Evolutionary conservation across 2,888 invertebrate genomes (phyloP).

Genomic region (Ichneumon xanthorius): DNA sequence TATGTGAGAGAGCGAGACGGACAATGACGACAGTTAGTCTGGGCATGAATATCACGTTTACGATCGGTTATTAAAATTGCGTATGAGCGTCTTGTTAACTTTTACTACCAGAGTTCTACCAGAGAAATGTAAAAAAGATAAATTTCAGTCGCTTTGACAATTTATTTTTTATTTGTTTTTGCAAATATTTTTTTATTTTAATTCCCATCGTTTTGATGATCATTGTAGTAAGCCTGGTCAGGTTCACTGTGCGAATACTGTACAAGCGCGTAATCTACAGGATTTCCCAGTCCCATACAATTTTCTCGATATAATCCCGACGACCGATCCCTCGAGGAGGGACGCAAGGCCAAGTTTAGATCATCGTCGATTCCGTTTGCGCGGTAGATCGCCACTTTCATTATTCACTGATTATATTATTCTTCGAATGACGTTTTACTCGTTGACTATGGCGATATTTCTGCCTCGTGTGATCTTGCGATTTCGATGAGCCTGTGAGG

Average conservation of each 20-base stretch:
- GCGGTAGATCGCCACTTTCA: constrained; percentile 55
- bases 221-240: neutral
- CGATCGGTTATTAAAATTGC: constrained; percentile 40
- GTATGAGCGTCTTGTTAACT: neutral
- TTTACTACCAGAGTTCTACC: neutral
- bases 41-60: constrained; percentile 31
- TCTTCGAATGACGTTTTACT: constrained; percentile 52
- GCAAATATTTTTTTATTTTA: neutral
- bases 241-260: constrained; percentile 7
- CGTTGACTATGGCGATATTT: constrained; percentile 54
- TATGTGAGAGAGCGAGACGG: constrained; percentile 22
- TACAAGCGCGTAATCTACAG: constrained; percentile 36
- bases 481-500: constrained; percentile 14
- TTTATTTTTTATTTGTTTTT: too few species aligned
- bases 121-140: too few species aligned
- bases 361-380: constrained; percentile 77
- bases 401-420: constrained; percentile 65
- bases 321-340: constrained; percentile 55
- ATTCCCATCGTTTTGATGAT: neutral
- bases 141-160: too few species aligned
- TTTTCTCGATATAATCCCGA: constrained; percentile 39
- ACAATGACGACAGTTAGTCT: constrained; percentile 55
- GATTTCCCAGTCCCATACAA: constrained; percentile 45
- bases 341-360: constrained; percentile 83
- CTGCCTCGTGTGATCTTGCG: constrained; percentile 3